Percentiles rank a stretch among this genome's conserved stretches.
Evolutionary conservation across 2,888 invertebrate species (phyloP).

Genomic region (Aporophyla lueneburgensis): DNA sequence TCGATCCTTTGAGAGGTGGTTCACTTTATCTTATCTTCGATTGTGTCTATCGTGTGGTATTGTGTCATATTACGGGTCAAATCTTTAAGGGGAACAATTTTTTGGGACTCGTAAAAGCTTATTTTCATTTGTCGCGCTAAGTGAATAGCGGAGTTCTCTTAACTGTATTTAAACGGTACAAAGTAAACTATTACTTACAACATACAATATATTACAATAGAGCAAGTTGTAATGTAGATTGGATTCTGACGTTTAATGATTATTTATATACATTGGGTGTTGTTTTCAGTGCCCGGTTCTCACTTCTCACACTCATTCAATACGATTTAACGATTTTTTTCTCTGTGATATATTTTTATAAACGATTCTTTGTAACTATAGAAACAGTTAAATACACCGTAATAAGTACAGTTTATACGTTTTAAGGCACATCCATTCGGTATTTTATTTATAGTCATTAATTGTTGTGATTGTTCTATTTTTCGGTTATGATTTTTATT

Average conservation of each 20-base stretch:
- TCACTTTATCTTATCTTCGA: slow-evolving; percentile 81
- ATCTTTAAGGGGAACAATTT: slow-evolving; percentile 34
- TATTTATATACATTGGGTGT: background rate
- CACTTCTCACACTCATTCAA: background rate
- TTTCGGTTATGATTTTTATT: background rate
- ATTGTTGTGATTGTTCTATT: slow-evolving; percentile 4
- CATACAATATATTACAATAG: slow-evolving; percentile 1
- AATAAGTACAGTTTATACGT: background rate
- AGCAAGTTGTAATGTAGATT: background rate
- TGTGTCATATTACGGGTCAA: slow-evolving; percentile 68
- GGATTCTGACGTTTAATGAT: background rate
- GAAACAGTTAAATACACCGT: background rate
- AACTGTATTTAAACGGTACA: slow-evolving; percentile 27
- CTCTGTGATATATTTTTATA: too few species aligned
- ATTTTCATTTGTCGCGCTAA: slow-evolving; percentile 43
- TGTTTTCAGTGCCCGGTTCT: background rate
- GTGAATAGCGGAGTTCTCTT: slow-evolving; percentile 27
- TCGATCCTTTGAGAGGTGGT: slow-evolving; percentile 72
- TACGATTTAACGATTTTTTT: too few species aligned
- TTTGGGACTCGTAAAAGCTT: slow-evolving; percentile 31
- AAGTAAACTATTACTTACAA: background rate
- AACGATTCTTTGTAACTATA: too few species aligned
- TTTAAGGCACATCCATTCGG: background rate
- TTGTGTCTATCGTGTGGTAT: slow-evolving; percentile 67
- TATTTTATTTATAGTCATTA: background rate